Evolutionary conservation across 2,797 vertebrate species (phyloP), one percentile per base, ranked within the genome.

Genomic region (Lutjanus argentimaculatus): DNA sequence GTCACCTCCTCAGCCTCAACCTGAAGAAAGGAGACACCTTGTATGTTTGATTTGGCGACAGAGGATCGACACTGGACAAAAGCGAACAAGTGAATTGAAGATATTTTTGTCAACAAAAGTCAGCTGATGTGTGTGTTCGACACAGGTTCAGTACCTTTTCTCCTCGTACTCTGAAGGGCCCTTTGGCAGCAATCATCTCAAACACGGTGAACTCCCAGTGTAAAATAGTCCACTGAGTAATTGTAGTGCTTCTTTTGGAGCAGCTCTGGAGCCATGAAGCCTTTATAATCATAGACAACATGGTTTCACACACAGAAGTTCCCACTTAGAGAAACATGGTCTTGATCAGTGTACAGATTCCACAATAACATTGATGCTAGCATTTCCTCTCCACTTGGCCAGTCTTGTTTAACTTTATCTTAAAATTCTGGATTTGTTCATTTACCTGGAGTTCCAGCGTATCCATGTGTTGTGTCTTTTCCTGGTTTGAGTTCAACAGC

Each of bases 181-280:
- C 96, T 86, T 95, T 96, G 72, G 95, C 94, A 1, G 90, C 93
- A n/a, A 96, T 91, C 96, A 96, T 96, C 85, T 96, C 95, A 79
- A 63, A 96, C 64, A 96, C 25, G 0, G 94, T 96, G 74, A 96
- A 96, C 94, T 59, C 95, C 96, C 55, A 96, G 88, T 55, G 95
- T 96, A 22, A 96, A 96, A 72, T 96, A 96, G 80, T 96, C 95
- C 83, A 96, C 96, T 0, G 89, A 61, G 89, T 96, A 96, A 83
- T 96, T 90, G 2, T 96, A 96, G 40, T 93, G 79, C 82, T 95
- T 95, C 71, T 93, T 95, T 82, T 95, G 83, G 22, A 96, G 69
- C 67, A 96, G 86, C 85, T 96, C 95, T 67, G 96, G 95, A 75
- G 95, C 95, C 96, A 96, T 95, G 86, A 96, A 96, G 55, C 96